phyloP scores from a whole-genome alignment of 1,140 invertebrate species.

The Hylaeus volcanicus region DNA sequence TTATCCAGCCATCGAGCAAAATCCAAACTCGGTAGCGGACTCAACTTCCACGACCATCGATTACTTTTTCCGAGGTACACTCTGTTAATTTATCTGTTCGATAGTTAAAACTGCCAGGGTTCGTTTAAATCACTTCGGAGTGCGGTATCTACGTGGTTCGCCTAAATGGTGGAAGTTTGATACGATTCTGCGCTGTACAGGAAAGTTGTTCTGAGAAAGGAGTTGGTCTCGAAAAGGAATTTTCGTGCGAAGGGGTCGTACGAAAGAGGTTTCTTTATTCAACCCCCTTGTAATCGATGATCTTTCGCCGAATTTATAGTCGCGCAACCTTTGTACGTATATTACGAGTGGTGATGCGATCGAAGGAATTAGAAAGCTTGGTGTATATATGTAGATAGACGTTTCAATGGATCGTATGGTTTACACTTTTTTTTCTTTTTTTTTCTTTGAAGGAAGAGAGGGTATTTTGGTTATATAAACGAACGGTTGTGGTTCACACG shows the following conservation, averaged over 20 bases:
- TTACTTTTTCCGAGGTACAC: neutral
- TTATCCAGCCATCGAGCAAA: neutral
- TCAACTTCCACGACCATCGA: neutral
- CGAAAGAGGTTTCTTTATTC: neutral
- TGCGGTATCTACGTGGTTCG: neutral
- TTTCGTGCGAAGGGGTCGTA: neutral
- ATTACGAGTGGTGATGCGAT: neutral
- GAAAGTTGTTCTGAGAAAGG: neutral
- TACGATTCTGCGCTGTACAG: neutral
- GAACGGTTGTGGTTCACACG: conserved; percentile 1
- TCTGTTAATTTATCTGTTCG: neutral
- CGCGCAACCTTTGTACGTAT: neutral
- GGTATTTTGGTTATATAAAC: conserved; percentile 3
- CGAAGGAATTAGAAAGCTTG: neutral
- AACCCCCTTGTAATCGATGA: neutral
- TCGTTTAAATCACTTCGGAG: neutral
- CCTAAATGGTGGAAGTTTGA: neutral
- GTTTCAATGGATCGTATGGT: neutral
- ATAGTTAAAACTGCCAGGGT: neutral
- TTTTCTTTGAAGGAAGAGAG: neutral
- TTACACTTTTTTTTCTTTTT: too few species aligned
- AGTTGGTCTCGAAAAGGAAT: neutral
- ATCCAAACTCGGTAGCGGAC: neutral
- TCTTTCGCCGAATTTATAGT: neutral
- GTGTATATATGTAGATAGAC: too few species aligned